Conservation (phyloP, 2,888 invertebrate species). For the Cremastinae sp. region DNA sequence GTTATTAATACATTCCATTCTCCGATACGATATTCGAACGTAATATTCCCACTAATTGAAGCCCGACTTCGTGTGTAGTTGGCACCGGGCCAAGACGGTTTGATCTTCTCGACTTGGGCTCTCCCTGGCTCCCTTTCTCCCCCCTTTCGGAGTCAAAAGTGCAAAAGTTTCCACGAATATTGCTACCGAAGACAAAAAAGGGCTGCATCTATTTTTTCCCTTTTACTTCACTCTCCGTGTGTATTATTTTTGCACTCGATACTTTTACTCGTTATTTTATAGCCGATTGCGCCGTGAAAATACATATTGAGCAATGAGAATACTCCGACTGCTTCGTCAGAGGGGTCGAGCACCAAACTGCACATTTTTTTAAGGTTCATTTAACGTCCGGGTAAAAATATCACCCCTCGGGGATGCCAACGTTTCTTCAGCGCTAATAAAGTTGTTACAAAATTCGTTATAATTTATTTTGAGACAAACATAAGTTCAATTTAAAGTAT, state of each 20-base stretch:
- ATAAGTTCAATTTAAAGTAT: too few relatives aligned
- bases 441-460: too few relatives aligned
- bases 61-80: conserved; percentile 71
- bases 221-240: conserved; percentile 3
- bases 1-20: conserved; percentile 63
- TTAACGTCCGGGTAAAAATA: conserved; percentile 35
- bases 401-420: not conserved
- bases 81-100: conserved; percentile 72
- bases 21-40: conserved; percentile 67
- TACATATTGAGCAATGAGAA: too few relatives aligned
- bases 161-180: conserved; percentile 48
- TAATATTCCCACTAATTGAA: conserved; percentile 75
- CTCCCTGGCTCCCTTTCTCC: not conserved
- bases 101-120: conserved; percentile 62
- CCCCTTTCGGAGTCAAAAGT: not conserved
- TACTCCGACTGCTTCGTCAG: conserved; percentile 12
- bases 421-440: conserved; percentile 22
- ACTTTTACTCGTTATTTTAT: not conserved
- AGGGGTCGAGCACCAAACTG: conserved; percentile 34
- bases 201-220: not conserved
- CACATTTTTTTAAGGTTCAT: conserved; percentile 51
- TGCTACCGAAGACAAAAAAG: conserved; percentile 19
- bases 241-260: not conserved
- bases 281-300: too few relatives aligned
- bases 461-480: too few relatives aligned